Base-by-base conservation (phyloP, 2,888 invertebrate species). In the Sycophila texana region DNA sequence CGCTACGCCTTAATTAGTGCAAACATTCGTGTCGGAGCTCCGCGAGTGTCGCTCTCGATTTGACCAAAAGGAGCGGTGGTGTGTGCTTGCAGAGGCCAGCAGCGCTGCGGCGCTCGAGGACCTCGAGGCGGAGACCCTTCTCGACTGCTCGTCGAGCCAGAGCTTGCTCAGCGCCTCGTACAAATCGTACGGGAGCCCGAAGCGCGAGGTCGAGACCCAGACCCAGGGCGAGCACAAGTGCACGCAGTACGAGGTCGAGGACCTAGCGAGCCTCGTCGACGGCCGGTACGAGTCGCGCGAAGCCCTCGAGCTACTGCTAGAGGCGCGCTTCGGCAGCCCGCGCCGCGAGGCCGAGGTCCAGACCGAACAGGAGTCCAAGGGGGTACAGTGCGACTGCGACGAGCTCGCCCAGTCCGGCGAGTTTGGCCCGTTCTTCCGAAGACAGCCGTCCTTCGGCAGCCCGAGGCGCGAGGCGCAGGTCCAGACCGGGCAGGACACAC, bases 291-390 rank as follows among this genome's bases (percentile, higher is more conserved):
- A 79, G 49, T 80, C 82, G 4, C 74, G 77, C 7, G 78, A 79
- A 1, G 82, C 82, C 0, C 74, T 87, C 60, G 86, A 87, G 57
- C 84, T 86, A 14, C 65, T 87, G 0, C 78, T 82, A 4, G 81
- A 82, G 7, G 81, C 83, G 0, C 84, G 77, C 16, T 82, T 81
- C 22, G 83, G 80, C 10, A 86, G 86, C 67, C 85, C 86, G 0
- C 82, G 85, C 0, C 84, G 82, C 16, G 88, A 88, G 66, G 88
- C 79, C 76, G 86, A 88, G 74, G 87, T 86, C 0, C 88, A 88
- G 77, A 88, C 88, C 14, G 88, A 86, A 30, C 88, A 86, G 76
- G 88, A 88, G 77, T 87, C 85, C 47, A 88, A 88, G 80, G 87
- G 84, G 22, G 83, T 87, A 13, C 88, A 88, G 83, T 88, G 87